These are phyloP conservation scores for Megaustenia siamemsis DNA, from an alignment of 2,888 invertebrate species.

Conservation along the genomic window DNA sequence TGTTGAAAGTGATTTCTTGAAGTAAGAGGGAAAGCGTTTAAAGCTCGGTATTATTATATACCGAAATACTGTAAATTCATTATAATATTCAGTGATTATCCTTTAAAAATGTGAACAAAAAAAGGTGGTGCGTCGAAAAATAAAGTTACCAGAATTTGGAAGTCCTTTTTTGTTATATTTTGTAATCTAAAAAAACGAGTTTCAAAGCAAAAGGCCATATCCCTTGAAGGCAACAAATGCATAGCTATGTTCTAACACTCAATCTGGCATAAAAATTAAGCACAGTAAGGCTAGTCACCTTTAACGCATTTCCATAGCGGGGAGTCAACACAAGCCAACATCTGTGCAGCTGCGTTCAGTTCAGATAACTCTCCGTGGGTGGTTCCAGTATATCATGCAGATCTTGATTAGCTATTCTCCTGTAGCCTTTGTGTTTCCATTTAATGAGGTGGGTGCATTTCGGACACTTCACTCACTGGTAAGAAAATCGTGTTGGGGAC, in stretches of 20 bases:
- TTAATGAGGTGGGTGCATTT: neutral
- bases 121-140: too few relatives aligned
- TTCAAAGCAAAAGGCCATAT: too few relatives aligned
- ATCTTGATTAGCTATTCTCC: neutral
- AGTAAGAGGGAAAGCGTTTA: too few relatives aligned
- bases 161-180: too few relatives aligned
- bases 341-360: neutral
- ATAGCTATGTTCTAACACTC: neutral
- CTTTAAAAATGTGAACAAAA: too few relatives aligned
- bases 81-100: too few relatives aligned
- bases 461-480: neutral
- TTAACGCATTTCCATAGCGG: neutral
- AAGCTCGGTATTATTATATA: too few relatives aligned
- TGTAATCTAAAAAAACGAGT: too few relatives aligned
- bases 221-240: too few relatives aligned
- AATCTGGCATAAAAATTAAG: neutral
- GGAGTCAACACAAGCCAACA: neutral
- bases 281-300: neutral
- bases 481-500: neutral
- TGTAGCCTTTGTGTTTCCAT: neutral
- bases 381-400: constrained; percentile 1
- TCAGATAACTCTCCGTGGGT: neutral
- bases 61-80: too few relatives aligned
- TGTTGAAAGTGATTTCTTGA: too few relatives aligned
- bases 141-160: too few relatives aligned